Percentiles rank a stretch among this genome's conserved stretches.
These are phyloP conservation scores for Nemurella pictetii DNA, from an alignment of 2,888 invertebrate species.

Conservation along the genomic window DNA sequence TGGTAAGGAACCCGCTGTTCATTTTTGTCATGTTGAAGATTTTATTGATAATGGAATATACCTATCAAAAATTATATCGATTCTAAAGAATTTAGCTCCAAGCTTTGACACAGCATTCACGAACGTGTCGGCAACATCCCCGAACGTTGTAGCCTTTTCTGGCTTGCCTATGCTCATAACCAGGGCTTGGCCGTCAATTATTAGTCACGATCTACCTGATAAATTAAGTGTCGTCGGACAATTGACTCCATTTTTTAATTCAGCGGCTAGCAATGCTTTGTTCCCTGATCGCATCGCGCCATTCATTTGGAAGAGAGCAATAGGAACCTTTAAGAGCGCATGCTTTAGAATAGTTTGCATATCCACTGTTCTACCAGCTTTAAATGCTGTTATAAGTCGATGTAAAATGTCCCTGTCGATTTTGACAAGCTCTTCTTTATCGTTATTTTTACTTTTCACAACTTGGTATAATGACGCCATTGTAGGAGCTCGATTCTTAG, in stretches of 20 bases:
- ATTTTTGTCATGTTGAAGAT: conserved; percentile 6
- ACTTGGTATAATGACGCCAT: background rate
- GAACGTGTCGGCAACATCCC: conserved; percentile 12
- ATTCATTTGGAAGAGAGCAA: no score
- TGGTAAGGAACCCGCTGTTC: conserved; percentile 7
- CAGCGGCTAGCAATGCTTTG: no score
- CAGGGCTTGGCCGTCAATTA: no score
- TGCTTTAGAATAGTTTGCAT: no score
- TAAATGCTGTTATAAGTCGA: conserved; percentile 11
- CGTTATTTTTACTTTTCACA: conserved; percentile 7
- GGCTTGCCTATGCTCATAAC: no score
- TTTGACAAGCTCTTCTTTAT: conserved; percentile 16
- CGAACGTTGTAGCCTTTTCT: background rate
- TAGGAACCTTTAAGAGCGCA: no score
- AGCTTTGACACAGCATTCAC: background rate
- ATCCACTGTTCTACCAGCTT: conserved; percentile 26
- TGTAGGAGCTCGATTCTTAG: conserved; percentile 8
- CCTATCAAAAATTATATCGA: conserved; percentile 14
- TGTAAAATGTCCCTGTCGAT: conserved; percentile 28
- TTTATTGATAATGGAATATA: conserved; percentile 5
- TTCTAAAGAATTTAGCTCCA: conserved; percentile 11
- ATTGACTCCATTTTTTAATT: no score
- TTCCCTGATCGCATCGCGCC: no score
- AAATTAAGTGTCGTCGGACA: conserved; percentile 18
- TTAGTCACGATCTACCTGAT: background rate